Evolutionary conservation across 2,888 invertebrate species (phyloP).

Genomic region (Pterostichus madidus): DNA sequence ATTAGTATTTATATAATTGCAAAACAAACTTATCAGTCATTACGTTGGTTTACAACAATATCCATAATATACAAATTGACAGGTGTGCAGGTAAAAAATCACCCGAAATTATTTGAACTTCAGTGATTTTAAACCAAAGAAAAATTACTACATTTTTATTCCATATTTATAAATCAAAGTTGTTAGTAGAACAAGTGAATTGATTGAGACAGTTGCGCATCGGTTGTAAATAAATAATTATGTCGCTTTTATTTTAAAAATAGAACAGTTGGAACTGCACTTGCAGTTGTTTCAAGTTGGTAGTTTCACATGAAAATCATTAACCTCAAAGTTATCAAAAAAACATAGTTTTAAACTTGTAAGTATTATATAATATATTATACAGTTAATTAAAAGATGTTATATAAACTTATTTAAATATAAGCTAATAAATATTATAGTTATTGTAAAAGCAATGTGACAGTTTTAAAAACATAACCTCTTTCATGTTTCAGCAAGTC

Average conservation of each 20-base stretch:
- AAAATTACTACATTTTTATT: constrained; percentile 11
- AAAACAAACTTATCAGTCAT: constrained; percentile 22
- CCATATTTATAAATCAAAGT: background rate
- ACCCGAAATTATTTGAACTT: constrained; percentile 20
- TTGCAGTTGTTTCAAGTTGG: constrained; percentile 36
- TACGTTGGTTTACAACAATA: constrained; percentile 45
- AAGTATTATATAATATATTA: constrained; percentile 4
- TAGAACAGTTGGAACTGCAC: background rate
- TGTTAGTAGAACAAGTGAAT: background rate
- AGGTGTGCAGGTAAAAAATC: constrained; percentile 50
- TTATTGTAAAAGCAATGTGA: background rate
- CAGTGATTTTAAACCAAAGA: constrained; percentile 4
- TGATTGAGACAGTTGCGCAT: constrained; percentile 4
- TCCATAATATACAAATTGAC: constrained; percentile 60
- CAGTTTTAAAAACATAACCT: constrained; percentile 4
- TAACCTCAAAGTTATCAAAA: background rate
- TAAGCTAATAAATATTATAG: background rate
- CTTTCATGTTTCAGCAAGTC: background rate
- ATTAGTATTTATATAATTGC: constrained; percentile 1
- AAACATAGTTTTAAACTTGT: constrained; percentile 7
- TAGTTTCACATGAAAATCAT: constrained; percentile 55
- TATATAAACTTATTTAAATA: background rate
- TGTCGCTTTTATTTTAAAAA: background rate
- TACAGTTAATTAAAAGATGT: background rate
- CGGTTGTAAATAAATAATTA: constrained; percentile 7